Base-by-base conservation (phyloP, 1,140 invertebrate species). In the Sesamia nonagrioides region DNA sequence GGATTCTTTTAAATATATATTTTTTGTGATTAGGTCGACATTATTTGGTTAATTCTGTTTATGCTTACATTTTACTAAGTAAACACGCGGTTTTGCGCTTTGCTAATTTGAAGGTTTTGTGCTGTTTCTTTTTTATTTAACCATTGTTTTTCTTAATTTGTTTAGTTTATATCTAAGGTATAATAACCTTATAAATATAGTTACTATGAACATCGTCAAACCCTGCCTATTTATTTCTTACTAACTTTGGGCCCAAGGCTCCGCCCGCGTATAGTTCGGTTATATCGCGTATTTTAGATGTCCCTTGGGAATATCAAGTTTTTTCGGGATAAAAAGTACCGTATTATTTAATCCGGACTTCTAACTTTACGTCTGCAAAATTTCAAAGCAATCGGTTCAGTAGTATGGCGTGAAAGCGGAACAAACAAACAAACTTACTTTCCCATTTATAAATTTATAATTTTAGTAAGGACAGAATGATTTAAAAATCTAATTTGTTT, bases 1-100 rank as follows among this genome's bases (percentile, higher is more conserved):
- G 56, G 48, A 54, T 80, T 82, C 68, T 80, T 80, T 86, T 76
- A 15, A 42, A 73, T 75, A 50, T 40, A 73, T 63, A 52, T 80
- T 80, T 69, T 48, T 45, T 56, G 58, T 77, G 66, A 35, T 74
- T 54, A 48, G 8, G 61, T 61, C 33, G 42, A 63, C 45, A 48
- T 68, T 66, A 66, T 77, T 77, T 77, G 48, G 50, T 61, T 50
- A 50, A 27, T 18, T 63, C 27, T 50, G 33, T 75, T 75, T 61
- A 63, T 63, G 73, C 27, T 63, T 61, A 75, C 42, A 75, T 73
- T 73, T 61, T 63, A 37, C n/a, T 48, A 60, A 74, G 45, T 71
- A 71, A 52, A 74, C 40, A n/a, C n/a, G 6, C 9, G 73, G 58
- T 63, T 60, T 73, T 61, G 45, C 37, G 40, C 50, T 21, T 4